A percentile compares a stretch with the other conserved stretches of the same genome.
Conservation (phyloP, 2,888 invertebrate species). For the Spisula solida region DNA sequence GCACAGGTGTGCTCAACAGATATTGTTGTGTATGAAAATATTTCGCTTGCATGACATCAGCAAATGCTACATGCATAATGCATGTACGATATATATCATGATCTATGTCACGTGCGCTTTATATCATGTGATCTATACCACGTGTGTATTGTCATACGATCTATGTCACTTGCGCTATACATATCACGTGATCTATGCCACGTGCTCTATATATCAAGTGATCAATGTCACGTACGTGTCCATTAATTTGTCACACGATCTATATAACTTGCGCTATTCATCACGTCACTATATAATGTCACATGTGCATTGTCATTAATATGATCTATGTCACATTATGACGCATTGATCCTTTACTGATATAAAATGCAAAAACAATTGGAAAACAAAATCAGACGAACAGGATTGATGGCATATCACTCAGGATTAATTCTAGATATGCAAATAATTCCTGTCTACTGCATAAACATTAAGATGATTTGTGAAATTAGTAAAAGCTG, state of each 20-base stretch:
- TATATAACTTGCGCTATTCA: neutral
- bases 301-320: neutral
- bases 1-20: no score
- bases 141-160: no score
- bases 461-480: slow-evolving; percentile 3
- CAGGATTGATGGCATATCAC: neutral
- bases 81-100: no score
- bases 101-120: no score
- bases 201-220: no score
- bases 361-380: neutral
- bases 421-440: slow-evolving; percentile 11
- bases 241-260: neutral
- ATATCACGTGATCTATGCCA: no score
- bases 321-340: neutral
- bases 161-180: no score
- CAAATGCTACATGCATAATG: no score
- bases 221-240: neutral
- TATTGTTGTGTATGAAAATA: no score
- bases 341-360: neutral
- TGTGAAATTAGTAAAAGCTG: slow-evolving; percentile 25
- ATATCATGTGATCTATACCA: no score
- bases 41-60: no score
- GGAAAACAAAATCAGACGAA: neutral
- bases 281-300: neutral
- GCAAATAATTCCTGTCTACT: slow-evolving; percentile 15